Conservation (phyloP, 2,797 vertebrate species). For the Monodelphis domestica region DNA sequence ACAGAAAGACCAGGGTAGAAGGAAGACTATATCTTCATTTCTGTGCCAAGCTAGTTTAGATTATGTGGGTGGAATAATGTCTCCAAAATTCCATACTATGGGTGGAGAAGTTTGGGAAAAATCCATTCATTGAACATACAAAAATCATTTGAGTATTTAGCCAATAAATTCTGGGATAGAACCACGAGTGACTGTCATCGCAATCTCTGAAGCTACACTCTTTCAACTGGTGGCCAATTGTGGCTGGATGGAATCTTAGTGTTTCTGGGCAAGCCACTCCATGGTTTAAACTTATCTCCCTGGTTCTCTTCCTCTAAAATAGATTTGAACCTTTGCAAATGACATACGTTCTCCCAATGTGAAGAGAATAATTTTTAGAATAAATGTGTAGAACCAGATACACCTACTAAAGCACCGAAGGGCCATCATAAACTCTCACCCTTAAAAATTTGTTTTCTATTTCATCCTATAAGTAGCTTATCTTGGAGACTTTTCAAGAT, state of each 20-base stretch:
- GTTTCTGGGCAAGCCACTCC: neutral
- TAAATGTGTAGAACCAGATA: neutral
- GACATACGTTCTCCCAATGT: neutral
- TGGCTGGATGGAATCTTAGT: neutral
- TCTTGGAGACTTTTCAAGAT: neutral
- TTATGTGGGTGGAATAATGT: neutral
- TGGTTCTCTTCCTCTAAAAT: neutral
- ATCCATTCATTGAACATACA: neutral
- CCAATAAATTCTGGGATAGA: neutral
- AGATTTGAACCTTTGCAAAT: neutral
- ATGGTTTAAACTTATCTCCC: neutral
- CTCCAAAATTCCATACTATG: neutral
- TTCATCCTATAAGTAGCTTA: neutral
- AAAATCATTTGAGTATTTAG: neutral
- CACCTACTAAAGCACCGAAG: neutral
- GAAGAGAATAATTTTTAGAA: neutral
- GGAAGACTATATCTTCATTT: slow-evolving; percentile 1
- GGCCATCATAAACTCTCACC: slow-evolving; percentile 9
- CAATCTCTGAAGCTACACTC: neutral
- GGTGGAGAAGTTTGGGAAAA: slow-evolving; percentile 12
- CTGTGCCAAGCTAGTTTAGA: neutral
- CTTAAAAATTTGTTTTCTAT: neutral
- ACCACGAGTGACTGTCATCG: neutral
- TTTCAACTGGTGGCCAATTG: neutral
- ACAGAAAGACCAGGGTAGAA: neutral